Evolutionary conservation across 1,140 invertebrate genomes (phyloP).

Genomic region (Nautilus pompilius): DNA sequence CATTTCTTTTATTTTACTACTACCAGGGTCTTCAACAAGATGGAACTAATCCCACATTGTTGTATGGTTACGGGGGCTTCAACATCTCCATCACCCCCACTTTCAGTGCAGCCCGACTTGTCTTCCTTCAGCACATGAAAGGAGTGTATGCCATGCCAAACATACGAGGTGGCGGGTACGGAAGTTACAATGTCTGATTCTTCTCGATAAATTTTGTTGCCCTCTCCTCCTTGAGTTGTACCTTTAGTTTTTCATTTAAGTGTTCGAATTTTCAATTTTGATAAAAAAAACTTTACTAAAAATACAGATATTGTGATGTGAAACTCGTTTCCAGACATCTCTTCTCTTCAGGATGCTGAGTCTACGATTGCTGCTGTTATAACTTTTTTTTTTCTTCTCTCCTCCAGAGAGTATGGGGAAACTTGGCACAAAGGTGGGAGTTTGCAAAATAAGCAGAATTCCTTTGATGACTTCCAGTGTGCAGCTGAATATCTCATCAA

Average conservation of each 20-base stretch:
- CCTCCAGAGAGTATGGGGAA: constrained; percentile 88
- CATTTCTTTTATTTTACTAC: constrained; percentile 13
- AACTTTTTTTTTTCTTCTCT: constrained; percentile 13
- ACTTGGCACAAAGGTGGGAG: constrained; percentile 93
- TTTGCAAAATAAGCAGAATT: constrained; percentile 93
- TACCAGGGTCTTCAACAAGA: constrained; percentile 63
- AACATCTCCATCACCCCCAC: constrained; percentile 86
- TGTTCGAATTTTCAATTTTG: too few species aligned
- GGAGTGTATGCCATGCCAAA: constrained; percentile 90
- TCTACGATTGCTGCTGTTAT: neutral
- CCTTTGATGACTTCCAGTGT: constrained; percentile 93
- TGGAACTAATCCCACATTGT: constrained; percentile 72
- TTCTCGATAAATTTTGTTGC: too few species aligned
- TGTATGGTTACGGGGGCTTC: constrained; percentile 98
- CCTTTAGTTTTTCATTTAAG: too few species aligned
- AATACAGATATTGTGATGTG: too few species aligned
- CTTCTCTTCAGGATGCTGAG: too few species aligned
- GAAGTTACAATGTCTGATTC: too few species aligned
- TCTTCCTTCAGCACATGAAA: constrained; percentile 87
- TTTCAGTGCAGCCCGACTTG: constrained; percentile 76
- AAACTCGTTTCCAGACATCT: too few species aligned
- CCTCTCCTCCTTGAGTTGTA: neutral
- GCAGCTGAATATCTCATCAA: constrained; percentile 87
- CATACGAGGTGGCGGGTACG: constrained; percentile 90
- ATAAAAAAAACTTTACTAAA: too few species aligned